These are phyloP conservation scores for Ditylenchus weischeri DNA, from an alignment of 2,888 invertebrate genomes.

Conservation along the genomic window DNA sequence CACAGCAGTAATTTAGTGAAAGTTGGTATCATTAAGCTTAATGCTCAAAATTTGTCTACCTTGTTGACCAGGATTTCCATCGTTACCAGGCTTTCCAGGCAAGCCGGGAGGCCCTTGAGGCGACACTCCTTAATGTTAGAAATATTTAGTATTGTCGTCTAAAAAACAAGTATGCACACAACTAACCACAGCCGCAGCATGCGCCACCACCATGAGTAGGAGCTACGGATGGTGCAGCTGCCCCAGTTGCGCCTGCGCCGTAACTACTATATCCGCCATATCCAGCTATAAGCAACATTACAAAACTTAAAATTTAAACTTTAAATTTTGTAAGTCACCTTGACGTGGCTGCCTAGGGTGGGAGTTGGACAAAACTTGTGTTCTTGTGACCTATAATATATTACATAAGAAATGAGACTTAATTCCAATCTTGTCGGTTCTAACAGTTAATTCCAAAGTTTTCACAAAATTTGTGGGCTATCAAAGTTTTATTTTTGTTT, in stretches of 20 bases:
- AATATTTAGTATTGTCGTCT: no score
- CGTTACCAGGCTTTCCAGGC: constrained; percentile 34
- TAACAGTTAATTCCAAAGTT: no score
- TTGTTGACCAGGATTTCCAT: constrained; percentile 40
- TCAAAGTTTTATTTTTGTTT: no score
- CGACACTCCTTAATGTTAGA: constrained; percentile 3
- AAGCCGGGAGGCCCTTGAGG: constrained; percentile 38
- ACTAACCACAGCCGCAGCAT: constrained; percentile 18
- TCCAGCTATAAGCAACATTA: constrained; percentile 15
- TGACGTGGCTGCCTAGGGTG: constrained; percentile 32
- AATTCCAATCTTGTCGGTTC: no score
- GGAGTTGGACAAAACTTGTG: constrained; percentile 25
- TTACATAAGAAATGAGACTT: no score
- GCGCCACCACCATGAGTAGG: background rate
- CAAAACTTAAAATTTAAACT: no score
- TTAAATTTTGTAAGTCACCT: background rate
- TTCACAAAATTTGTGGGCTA: no score
- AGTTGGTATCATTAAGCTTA: no score
- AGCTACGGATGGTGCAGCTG: background rate
- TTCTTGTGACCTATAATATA: no score
- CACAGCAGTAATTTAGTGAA: background rate
- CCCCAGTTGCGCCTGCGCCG: constrained; percentile 17
- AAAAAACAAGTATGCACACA: no score
- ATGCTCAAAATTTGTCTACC: no score
- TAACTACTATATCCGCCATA: constrained; percentile 17